Base-by-base conservation (phyloP, 1,140 invertebrate genomes). In the Drosophila pallidifrons region DNA sequence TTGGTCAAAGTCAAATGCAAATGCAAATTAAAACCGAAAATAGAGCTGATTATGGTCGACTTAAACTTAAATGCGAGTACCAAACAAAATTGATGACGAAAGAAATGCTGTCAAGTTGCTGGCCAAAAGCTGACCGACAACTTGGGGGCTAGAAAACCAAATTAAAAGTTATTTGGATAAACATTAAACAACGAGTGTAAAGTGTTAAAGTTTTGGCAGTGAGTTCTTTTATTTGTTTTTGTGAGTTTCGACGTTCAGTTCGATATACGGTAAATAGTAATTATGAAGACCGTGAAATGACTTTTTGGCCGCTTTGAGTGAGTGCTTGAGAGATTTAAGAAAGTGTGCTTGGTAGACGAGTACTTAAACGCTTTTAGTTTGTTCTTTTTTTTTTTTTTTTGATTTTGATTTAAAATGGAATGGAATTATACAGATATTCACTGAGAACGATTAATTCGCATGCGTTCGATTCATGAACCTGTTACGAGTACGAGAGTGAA, bases 241-340 rank as follows among this genome's bases (percentile, higher is more conserved):
- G 59, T 57, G 66, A 43, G 38, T 32, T 63, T 60, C 38, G 47
- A 63, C 30, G 32, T 52, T 80, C 30, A 47, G 32, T 52, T n/a
- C 35, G 6, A 47, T 47, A 47, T 16, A 47, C 38, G 13, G 61
- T 52, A 64, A 49, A 58, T 49, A 70, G 58, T 80, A 85, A 81
- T 85, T 85, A 82, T 82, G 77, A 73, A 51, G 59, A 77, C 79
- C 59, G 59, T 75, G 66, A 71, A 57, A 71, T 71, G 68, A 64
- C 35, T 52, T 70, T 69, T n/a, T 43, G 11, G 66, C 71, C 66
- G 66, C 52, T 15, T 41, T 49, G 20, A 43, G 20, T 75, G 51
- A 52, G 66, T 75, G 73, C 67, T 75, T 61, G 25, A 45, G 45
- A 63, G 61, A 75, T 51, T 57, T 75, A 58, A 63, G 63, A 67